Base-by-base conservation (phyloP, 2,888 invertebrate species). In the Melipona beecheii region DNA sequence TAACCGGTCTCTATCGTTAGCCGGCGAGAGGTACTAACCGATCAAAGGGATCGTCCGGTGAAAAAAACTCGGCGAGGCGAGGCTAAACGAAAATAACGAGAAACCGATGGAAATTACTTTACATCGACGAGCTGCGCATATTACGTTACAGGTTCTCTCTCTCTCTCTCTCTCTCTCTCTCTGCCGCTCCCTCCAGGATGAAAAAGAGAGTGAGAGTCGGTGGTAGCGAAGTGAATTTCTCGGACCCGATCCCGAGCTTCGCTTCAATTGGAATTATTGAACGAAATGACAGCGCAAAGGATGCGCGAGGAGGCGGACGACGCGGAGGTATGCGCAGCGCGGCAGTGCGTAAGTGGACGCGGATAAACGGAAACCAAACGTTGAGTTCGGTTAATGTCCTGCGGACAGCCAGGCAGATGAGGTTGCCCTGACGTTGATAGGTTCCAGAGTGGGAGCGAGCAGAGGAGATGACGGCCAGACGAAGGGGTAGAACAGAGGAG, bases 401-500 rank as follows among this genome's bases (percentile, higher is more conserved):
- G 91, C 87, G 91, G 92, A 94, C 92, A 93, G 90, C 88, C 91
- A 88, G 90, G 87, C 89, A 91, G 92, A 92, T 92, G 93, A 92
- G 93, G 91, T 93, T 91, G 91, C 90, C 91, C 92, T 92, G 92
- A 91, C 91, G 92, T 91, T 93, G 93, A 94, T 93, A 91, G 93
- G 91, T 90, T 91, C 88, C 88, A 86, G 86, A 88, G 86, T 89
- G 86, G 89, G 84, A 62, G 43, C 43, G 43, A 43, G 43, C 0
- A 43, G 54, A 31, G 56, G 62, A 74, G 74, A 79, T 78, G 66
- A 65, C 78, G 43, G 80, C 74, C 56, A 68, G 56, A 81, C 64
- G 58, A 56, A 74, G 64, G 60, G 76, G 52, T 17, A 13, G 64
- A 27, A 60, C 60, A 31, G 58, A 15, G 17, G n/a, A 64, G 19